Evolutionary conservation across 2,888 invertebrate genomes (phyloP).

Genomic region (Elmis aenea): DNA sequence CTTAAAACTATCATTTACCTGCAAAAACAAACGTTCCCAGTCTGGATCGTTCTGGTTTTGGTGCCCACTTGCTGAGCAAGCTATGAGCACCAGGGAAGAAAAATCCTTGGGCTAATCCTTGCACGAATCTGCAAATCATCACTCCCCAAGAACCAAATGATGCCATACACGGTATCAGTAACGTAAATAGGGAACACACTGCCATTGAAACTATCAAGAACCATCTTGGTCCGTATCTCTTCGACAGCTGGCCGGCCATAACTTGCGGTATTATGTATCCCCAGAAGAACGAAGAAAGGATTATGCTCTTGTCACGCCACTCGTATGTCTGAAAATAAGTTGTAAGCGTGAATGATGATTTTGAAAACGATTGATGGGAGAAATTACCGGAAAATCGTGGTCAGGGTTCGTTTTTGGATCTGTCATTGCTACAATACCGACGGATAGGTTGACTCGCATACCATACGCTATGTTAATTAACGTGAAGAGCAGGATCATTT

Average conservation of each 20-base stretch:
- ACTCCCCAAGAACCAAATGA: conserved; percentile 58
- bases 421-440: conserved; percentile 70
- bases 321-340: conserved; percentile 42
- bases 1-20: too few relatives aligned
- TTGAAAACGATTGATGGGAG: too few relatives aligned
- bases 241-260: conserved; percentile 63
- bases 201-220: conserved; percentile 55
- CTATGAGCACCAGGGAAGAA: conserved; percentile 67
- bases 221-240: conserved; percentile 65
- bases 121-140: conserved; percentile 58
- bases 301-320: conserved; percentile 49
- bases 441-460: conserved; percentile 61
- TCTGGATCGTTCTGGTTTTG: conserved; percentile 62
- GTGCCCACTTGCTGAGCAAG: conserved; percentile 72
- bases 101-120: conserved; percentile 69
- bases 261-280: conserved; percentile 68
- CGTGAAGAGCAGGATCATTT: conserved; percentile 55
- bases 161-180: conserved; percentile 63
- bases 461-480: conserved; percentile 57
- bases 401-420: conserved; percentile 45
- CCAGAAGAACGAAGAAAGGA: conserved; percentile 74
- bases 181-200: conserved; percentile 57
- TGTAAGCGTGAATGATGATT: too few relatives aligned
- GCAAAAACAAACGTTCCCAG: conserved; percentile 61
- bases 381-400: conserved; percentile 44